Evolutionary conservation across 64 coral and sea anemone species (phyloP).

Genomic region (Porites australiensis): DNA sequence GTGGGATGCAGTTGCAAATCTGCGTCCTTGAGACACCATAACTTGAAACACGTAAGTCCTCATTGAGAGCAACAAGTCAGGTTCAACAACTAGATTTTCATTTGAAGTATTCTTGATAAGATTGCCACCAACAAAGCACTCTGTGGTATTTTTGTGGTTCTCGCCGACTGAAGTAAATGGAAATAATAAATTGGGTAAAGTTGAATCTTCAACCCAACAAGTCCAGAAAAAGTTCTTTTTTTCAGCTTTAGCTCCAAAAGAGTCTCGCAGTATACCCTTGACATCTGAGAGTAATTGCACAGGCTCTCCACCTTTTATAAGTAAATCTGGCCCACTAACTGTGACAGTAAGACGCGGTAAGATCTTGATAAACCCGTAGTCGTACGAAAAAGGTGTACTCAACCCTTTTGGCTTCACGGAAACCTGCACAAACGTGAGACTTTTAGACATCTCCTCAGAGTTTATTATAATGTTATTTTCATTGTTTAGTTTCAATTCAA

Average conservation of each 20-base stretch:
- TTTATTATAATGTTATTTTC: not conserved
- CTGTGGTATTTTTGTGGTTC: constrained; percentile 29
- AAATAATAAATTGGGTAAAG: not conserved
- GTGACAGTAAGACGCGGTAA: constrained; percentile 57
- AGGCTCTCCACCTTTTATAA: constrained; percentile 65
- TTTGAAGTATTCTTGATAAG: constrained; percentile 29
- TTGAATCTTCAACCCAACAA: constrained; percentile 54
- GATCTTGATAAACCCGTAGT: constrained; percentile 75
- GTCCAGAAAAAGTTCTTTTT: constrained; percentile 63
- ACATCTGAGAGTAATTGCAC: constrained; percentile 22
- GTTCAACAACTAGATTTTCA: constrained; percentile 26
- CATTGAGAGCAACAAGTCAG: constrained; percentile 47
- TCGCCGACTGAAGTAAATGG: not conserved
- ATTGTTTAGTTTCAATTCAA: not conserved
- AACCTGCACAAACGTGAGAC: constrained; percentile 26
- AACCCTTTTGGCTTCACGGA: constrained; percentile 21
- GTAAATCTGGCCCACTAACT: constrained; percentile 43
- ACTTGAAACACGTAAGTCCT: constrained; percentile 61
- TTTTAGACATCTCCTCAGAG: not conserved
- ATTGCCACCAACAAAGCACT: constrained; percentile 75
- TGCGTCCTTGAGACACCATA: constrained; percentile 43
- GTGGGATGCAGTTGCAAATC: constrained; percentile 37
- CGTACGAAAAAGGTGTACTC: constrained; percentile 58
- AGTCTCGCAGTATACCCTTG: constrained; percentile 46
- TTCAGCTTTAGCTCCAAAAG: constrained; percentile 32